Conservation (phyloP, 2,888 invertebrate species). For the Molorchus minor region DNA sequence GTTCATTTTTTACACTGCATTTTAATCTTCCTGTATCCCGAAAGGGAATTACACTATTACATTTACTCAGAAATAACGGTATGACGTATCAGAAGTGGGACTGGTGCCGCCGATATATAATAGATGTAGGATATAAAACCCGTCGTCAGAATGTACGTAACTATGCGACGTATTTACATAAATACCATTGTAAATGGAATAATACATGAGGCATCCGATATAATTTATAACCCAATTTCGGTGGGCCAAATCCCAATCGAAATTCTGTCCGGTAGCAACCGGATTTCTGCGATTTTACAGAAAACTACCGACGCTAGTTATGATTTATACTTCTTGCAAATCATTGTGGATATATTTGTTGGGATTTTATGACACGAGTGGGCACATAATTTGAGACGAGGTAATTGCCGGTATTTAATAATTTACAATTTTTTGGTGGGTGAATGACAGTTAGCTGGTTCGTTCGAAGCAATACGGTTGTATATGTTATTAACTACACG, state of each 20-base stretch:
- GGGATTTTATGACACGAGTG: too few relatives aligned
- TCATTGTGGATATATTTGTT: not conserved
- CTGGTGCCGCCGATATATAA: slow-evolving; percentile 30
- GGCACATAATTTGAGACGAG: too few relatives aligned
- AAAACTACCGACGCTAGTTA: not conserved
- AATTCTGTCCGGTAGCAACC: slow-evolving; percentile 26
- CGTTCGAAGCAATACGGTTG: too few relatives aligned
- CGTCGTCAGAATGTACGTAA: slow-evolving; percentile 36
- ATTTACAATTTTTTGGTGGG: too few relatives aligned
- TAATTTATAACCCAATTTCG: slow-evolving; percentile 50
- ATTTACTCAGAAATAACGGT: not conserved
- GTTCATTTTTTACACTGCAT: too few relatives aligned
- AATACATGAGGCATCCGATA: slow-evolving; percentile 45
- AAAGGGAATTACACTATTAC: not conserved
- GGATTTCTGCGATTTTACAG: not conserved
- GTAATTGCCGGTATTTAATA: too few relatives aligned
- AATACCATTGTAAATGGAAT: slow-evolving; percentile 49
- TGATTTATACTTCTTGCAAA: not conserved
- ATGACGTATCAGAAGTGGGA: not conserved
- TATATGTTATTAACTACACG: too few relatives aligned
- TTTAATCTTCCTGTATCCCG: not conserved
- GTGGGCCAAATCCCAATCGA: slow-evolving; percentile 35
- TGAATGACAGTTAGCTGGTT: too few relatives aligned
- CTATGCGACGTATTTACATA: slow-evolving; percentile 48
- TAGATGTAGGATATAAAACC: slow-evolving; percentile 43